Evolutionary conservation across 2,797 vertebrate genomes (phyloP), one percentile per base, ranked within the genome.

Genomic region (Clarias laeviceps): DNA sequence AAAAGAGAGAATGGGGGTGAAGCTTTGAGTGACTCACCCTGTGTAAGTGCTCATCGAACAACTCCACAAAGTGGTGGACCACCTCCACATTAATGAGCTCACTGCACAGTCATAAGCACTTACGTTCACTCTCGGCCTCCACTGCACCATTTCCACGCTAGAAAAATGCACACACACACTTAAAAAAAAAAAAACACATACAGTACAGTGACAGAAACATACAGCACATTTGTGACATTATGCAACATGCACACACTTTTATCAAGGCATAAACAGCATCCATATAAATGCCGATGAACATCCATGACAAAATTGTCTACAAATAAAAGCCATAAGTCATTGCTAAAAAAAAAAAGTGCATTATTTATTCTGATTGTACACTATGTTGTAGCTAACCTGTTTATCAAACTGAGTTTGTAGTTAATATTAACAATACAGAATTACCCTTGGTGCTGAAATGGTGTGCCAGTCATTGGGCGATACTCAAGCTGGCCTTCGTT

Each of bases 401-500:
- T 78, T 56, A 40, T 82, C 72, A 29, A 81, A 70, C 50, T 15
- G 24, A 40, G 76, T 18, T 76, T 56, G 65, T 82, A 80, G 86
- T 74, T 37, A 82, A 66, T 76, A 61, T 61, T 22, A 61, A 24
- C 59, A 61, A 61, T 61, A 61, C 59, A 6, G 20, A 65, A 40
- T 84, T 84, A 82, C 68, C 85, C 79, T 82, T 29, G 68, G 87
- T 88, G 37, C 54, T 88, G 85, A 85, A 85, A 83, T 87, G 88
- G 86, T 87, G 18, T 85, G 82, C 77, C 91, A 88, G 88, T 88
- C 79, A 62, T 24, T n/a, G 73, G 81, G 88, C 81, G 92, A 89
- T 90, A 94, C 59, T 82, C 76, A 92, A 94, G 87, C 89, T 90
- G 88, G 90, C 90, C 88, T 86, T 88, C 91, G 88, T 90, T 91